These are phyloP conservation scores for Mythimna vitellina DNA, from an alignment of 2,888 invertebrate genomes.

Conservation along the genomic window DNA sequence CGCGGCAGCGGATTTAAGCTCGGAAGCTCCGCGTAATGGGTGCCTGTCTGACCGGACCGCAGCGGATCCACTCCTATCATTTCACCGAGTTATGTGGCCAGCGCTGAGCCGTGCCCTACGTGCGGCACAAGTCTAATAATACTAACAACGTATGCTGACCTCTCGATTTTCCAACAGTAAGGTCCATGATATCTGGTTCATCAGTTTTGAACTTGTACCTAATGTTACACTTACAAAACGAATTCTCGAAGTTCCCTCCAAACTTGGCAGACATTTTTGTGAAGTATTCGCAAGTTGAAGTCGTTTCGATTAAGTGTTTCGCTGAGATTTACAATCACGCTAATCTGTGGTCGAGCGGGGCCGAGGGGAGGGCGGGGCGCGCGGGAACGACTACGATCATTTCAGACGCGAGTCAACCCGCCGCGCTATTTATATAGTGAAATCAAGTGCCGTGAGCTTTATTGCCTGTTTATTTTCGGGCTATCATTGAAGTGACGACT, in stretches of 20 bases:
- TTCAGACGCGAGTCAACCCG: neutral
- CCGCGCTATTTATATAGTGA: constrained; percentile 8
- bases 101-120: neutral
- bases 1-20: constrained; percentile 37
- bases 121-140: too few relatives aligned
- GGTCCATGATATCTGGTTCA: neutral
- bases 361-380: neutral
- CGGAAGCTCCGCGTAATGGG: constrained; percentile 36
- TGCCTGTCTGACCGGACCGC: constrained; percentile 31
- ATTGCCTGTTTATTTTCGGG: neutral
- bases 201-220: constrained; percentile 1
- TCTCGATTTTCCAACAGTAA: constrained; percentile 8
- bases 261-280: constrained; percentile 26
- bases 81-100: constrained; percentile 4
- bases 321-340: constrained; percentile 34
- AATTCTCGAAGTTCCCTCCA: constrained; percentile 8
- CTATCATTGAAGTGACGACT: neutral
- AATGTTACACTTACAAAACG: constrained; percentile 21
- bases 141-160: neutral
- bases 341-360: constrained; percentile 19
- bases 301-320: constrained; percentile 38
- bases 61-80: constrained; percentile 29
- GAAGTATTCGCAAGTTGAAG: constrained; percentile 39
- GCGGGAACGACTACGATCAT: neutral
- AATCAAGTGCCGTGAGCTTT: constrained; percentile 8